Conservation (phyloP, 2,888 invertebrate species). For the Odiellus spinosus region DNA sequence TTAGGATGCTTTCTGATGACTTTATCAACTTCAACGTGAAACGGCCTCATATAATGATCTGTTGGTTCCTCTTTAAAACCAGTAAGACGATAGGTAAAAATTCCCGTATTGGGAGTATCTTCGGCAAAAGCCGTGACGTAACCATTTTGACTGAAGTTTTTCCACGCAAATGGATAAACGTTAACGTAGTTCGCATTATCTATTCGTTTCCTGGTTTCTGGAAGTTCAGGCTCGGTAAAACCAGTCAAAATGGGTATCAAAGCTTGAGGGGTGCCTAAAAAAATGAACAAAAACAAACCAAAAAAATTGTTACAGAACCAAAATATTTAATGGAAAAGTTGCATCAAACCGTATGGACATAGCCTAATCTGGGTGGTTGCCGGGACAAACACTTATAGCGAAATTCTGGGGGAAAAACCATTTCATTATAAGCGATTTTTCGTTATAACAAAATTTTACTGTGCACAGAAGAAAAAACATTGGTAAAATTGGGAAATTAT, state of each 20-base stretch:
- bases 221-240: conserved; percentile 58
- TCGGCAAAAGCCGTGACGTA: conserved; percentile 62
- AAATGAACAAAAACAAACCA: too few relatives aligned
- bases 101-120: conserved; percentile 65
- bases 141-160: conserved; percentile 39
- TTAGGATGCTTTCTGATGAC: conserved; percentile 40
- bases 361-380: too few relatives aligned
- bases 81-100: conserved; percentile 74
- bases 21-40: conserved; percentile 48
- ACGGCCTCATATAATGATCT: conserved; percentile 75
- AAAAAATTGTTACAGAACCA: too few relatives aligned
- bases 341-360: too few relatives aligned
- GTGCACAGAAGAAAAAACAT: too few relatives aligned
- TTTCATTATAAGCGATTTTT: too few relatives aligned
- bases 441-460: too few relatives aligned
- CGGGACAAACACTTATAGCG: too few relatives aligned
- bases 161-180: conserved; percentile 72
- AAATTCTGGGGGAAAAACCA: too few relatives aligned
- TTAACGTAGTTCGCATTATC: conserved; percentile 47
- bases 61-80: conserved; percentile 71
- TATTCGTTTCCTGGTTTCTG: conserved; percentile 59
- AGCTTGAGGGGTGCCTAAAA: conserved; percentile 36
- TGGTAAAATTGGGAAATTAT: too few relatives aligned
- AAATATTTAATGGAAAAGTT: too few relatives aligned
- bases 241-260: conserved; percentile 75